Percentiles rank a stretch among this genome's conserved stretches.
phyloP scores from a whole-genome alignment of 1,140 invertebrate species.

The Sogatella furcifera region DNA sequence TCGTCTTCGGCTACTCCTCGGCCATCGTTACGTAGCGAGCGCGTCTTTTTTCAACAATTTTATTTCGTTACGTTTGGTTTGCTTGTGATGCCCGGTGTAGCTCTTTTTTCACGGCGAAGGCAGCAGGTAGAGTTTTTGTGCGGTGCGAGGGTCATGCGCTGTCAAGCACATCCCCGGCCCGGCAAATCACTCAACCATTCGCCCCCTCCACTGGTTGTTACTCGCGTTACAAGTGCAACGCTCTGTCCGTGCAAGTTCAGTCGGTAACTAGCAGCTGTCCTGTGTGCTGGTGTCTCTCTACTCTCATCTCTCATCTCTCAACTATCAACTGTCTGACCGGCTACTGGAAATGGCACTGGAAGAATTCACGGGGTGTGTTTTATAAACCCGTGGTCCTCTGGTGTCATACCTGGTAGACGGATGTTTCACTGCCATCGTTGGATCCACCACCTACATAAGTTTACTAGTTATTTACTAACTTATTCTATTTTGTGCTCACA shows the following conservation, averaged over 20 bases:
- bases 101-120: neutral
- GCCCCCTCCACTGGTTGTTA: neutral
- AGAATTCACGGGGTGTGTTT: conserved; percentile 16
- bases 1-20: no score
- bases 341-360: conserved; percentile 19
- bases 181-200: neutral
- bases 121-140: neutral
- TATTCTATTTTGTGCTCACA: no score
- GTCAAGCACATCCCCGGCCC: conserved; percentile 1
- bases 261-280: neutral
- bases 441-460: no score
- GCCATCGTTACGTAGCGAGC: no score
- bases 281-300: neutral
- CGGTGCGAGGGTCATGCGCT: neutral
- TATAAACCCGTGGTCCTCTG: conserved; percentile 11
- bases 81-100: neutral
- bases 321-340: neutral
- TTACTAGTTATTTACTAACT: no score
- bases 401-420: conserved; percentile 15
- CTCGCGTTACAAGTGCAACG: neutral
- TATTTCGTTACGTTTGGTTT: conserved; percentile 2
- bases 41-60: neutral
- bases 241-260: neutral
- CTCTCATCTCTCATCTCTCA: no score
- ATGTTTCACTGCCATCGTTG: neutral